phyloP scores from a whole-genome alignment of 2,113 vertebrate genomes.

The Gallinago paraguaiae region DNA sequence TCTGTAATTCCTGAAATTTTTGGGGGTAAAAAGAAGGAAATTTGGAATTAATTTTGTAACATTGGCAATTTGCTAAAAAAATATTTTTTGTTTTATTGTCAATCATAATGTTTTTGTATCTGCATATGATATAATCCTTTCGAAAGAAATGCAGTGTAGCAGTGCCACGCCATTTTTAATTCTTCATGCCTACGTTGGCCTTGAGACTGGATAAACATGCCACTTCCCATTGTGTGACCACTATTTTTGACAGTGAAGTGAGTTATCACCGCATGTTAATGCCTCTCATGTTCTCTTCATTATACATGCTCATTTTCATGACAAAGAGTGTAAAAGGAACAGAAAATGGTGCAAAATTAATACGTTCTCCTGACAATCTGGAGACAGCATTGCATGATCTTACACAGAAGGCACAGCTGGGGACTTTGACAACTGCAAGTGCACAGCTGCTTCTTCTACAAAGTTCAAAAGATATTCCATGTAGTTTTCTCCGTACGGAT shows the following conservation, averaged over 20 bases:
- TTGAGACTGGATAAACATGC: constrained; percentile 38
- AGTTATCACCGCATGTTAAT: constrained; percentile 52
- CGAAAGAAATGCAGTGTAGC: background rate
- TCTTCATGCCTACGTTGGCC: constrained; percentile 2
- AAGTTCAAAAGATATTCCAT: constrained; percentile 40
- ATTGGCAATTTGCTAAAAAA: background rate
- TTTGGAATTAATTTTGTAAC: background rate
- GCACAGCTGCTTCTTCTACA: constrained; percentile 55
- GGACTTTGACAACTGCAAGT: constrained; percentile 43
- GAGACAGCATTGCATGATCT: constrained; percentile 40
- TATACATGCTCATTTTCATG: constrained; percentile 61
- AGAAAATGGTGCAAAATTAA: constrained; percentile 61
- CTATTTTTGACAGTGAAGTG: constrained; percentile 60
- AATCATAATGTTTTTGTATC: background rate
- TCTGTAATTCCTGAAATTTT: background rate
- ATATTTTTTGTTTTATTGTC: background rate
- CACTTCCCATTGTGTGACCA: constrained; percentile 45
- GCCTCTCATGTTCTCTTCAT: constrained; percentile 53
- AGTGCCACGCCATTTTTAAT: constrained; percentile 6
- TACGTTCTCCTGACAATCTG: constrained; percentile 55
- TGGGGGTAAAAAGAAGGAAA: rapidly evolving
- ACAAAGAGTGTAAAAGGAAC: constrained; percentile 51
- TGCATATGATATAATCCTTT: background rate
- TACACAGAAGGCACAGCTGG: constrained; percentile 52
- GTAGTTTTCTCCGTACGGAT: background rate